phyloP scores from a whole-genome alignment of 92 coral and sea anemone species.

The Zoanthus gigantus region DNA sequence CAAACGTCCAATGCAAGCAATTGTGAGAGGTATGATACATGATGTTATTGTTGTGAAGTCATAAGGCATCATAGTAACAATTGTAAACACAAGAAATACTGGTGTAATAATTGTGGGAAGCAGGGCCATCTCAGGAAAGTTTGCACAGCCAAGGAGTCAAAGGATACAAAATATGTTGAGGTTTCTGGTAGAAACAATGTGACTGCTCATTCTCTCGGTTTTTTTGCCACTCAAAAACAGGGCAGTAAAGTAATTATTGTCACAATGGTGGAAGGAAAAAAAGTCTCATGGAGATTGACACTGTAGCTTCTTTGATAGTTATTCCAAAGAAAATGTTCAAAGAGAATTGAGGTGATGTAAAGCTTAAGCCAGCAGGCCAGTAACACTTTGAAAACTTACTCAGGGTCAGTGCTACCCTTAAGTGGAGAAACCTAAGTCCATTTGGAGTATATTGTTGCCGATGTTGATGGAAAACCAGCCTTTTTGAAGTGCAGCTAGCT shows the following conservation, averaged over 20 bases:
- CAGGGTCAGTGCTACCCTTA: not conserved
- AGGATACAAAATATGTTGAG: constrained; percentile 3
- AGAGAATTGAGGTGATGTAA: not conserved
- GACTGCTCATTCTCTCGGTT: not conserved
- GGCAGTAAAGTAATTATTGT: not conserved
- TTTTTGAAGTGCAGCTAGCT: not conserved
- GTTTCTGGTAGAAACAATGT: not conserved
- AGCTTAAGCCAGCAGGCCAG: not conserved
- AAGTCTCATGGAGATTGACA: not conserved
- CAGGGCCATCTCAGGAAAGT: not conserved
- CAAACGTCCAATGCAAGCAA: not conserved
- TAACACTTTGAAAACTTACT: not conserved
- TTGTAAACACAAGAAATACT: not conserved
- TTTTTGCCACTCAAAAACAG: not conserved
- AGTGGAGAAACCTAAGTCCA: not conserved
- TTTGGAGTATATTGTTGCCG: not conserved
- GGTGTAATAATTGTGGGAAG: not conserved
- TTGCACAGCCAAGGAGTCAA: not conserved
- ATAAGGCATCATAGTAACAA: not conserved
- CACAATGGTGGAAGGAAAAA: not conserved
- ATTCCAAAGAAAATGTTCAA: not conserved
- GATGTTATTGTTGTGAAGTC: not conserved
- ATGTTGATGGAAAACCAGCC: constrained; percentile 1
- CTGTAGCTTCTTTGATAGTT: not conserved
- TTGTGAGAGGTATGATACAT: not conserved